Evolutionary conservation across 2,888 invertebrate species (phyloP), one percentile per base, ranked within the genome.

Genomic region (Oxyscelio sp.): DNA sequence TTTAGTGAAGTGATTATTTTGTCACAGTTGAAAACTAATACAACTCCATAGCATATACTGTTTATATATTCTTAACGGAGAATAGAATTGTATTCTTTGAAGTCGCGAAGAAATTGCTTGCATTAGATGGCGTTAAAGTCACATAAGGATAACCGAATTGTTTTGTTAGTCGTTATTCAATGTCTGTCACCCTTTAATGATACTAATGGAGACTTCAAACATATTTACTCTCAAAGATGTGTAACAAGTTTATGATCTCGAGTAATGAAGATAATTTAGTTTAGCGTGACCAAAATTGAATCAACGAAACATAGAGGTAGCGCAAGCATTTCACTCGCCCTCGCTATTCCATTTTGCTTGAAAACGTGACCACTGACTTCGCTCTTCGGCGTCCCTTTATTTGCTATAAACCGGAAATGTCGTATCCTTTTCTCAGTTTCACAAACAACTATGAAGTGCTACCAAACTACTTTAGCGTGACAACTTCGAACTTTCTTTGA

Each of bases 301-400:
- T 52, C 13, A 22, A 52, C 52, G 52, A 22, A 52, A 52, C 52
- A 52, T 24, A 22, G 22, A 52, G 13, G 24, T 19, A 43, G 43
- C 6, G 13, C 52, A 24, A 52, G 52, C 52, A 24, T 52, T 22
- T 52, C 52, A n/a, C 22, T 52, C 24, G 5, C 22, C 13, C 24
- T 52, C 24, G 24, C 21, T 52, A 43, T 59, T 59, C 59, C 24
- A 59, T 59, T 59, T 59, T 19, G 31, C 24, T 17, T 59, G 40
- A 34, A 59, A 59, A 59, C 59, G 59, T 59, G 59, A 59, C 59
- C 59, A 43, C 22, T 43, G 59, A 43, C 43, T 38, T 58, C 31
- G 58, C 59, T 59, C 59, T 59, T 59, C 22, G 59, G 24, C 22
- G 59, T 43, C 59, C 59, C 40, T 59, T 59, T 59, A 59, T 59